Evolutionary conservation across 2,797 vertebrate species (phyloP).

Genomic region (Acipenser oxyrinchus): DNA sequence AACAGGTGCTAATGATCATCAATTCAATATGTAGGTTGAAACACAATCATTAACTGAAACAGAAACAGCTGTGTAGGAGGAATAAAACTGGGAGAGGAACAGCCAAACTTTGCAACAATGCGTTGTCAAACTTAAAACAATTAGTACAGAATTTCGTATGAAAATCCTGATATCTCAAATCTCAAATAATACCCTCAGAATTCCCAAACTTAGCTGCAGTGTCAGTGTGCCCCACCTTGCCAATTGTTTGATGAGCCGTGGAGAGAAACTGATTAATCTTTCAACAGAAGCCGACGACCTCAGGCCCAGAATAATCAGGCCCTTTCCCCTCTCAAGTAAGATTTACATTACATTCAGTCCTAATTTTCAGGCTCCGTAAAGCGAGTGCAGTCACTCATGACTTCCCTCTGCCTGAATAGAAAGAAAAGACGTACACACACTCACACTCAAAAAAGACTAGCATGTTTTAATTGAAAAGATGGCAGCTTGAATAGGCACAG

Average conservation of each 20-base stretch:
- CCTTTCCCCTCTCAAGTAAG: not conserved
- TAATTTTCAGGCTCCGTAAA: constrained; percentile 1
- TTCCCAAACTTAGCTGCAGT: no score
- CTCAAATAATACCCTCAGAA: no score
- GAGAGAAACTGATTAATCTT: constrained; percentile 32
- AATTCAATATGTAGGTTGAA: no score
- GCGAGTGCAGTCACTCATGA: constrained; percentile 1
- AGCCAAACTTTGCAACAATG: no score
- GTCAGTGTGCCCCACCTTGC: constrained; percentile 25
- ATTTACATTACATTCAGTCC: constrained; percentile 4
- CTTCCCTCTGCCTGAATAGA: not conserved
- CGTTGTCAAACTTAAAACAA: no score
- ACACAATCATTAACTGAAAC: no score
- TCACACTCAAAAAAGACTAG: not conserved
- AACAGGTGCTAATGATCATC: no score
- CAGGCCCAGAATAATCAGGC: not conserved
- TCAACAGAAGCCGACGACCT: constrained; percentile 25
- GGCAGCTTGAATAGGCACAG: constrained; percentile 4
- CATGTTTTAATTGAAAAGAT: constrained; percentile 11
- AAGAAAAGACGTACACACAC: constrained; percentile 1
- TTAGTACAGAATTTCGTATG: no score
- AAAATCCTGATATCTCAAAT: no score
- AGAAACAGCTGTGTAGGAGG: no score
- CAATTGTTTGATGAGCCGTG: constrained; percentile 30
- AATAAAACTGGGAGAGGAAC: no score